Conservation (phyloP, 2,797 vertebrate genomes). For the Coregonus suidteri region DNA sequence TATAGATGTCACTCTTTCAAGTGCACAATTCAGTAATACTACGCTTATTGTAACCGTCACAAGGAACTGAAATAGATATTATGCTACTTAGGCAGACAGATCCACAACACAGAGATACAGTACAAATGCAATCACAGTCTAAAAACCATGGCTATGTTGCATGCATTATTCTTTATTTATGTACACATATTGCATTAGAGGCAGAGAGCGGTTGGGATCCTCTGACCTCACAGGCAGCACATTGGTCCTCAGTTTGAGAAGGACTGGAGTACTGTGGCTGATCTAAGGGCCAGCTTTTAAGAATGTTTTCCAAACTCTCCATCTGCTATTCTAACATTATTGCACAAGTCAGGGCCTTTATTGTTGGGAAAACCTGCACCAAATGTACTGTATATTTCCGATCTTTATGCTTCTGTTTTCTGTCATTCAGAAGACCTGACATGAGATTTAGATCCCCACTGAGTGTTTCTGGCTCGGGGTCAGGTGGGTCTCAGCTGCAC, state of each 20-base stretch:
- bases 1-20: conserved; percentile 33
- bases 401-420: no score
- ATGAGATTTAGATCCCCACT: not conserved
- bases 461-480: conserved; percentile 1
- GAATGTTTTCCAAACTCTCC: conserved; percentile 24
- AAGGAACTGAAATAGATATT: not conserved
- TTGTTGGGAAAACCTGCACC: conserved; percentile 39
- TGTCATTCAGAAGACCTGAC: no score
- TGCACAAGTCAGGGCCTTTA: no score
- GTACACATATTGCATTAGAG: no score
- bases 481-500: conserved; percentile 21
- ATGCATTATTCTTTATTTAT: conserved; percentile 30
- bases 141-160: conserved; percentile 38
- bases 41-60: conserved; percentile 62
- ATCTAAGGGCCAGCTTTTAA: conserved; percentile 15
- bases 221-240: not conserved
- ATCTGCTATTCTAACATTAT: not conserved
- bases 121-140: not conserved
- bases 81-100: not conserved
- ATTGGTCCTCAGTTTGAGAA: not conserved
- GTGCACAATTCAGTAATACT: conserved; percentile 71
- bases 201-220: conserved; percentile 7
- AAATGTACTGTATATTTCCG: conserved; percentile 22
- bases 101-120: conserved; percentile 12
- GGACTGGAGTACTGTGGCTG: conserved; percentile 21